phyloP scores from a whole-genome alignment of 2,113 vertebrate species.

The Caranx melampygus region DNA sequence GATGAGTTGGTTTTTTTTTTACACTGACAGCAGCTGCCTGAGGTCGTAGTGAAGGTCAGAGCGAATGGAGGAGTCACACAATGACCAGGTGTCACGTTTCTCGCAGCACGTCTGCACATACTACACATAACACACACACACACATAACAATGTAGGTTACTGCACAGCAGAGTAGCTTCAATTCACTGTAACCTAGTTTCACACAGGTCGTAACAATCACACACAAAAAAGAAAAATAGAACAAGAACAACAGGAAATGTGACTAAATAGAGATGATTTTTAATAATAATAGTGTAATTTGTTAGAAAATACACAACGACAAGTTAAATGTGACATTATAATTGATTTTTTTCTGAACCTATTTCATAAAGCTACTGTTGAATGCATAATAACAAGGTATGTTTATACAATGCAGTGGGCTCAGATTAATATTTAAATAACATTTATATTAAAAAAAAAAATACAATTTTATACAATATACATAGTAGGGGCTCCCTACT shows the following conservation, averaged over 20 bases:
- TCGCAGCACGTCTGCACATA: constrained; percentile 39
- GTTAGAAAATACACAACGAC: no score
- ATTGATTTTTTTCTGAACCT: no score
- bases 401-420: no score
- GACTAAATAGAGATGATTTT: not conserved
- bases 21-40: constrained; percentile 41
- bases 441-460: no score
- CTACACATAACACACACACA: constrained; percentile 21
- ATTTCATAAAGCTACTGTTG: no score
- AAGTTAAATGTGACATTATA: no score
- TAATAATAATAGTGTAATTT: not conserved
- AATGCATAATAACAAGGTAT: no score
- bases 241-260: not conserved
- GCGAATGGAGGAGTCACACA: constrained; percentile 33
- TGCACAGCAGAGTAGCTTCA: not conserved
- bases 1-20: not conserved
- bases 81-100: constrained; percentile 66
- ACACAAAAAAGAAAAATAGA: not conserved
- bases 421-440: no score
- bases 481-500: no score
- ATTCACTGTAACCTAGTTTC: not conserved
- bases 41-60: constrained; percentile 45
- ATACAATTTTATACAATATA: no score
- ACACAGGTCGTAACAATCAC: not conserved
- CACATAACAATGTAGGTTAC: constrained; percentile 38